Percentiles rank a stretch among this genome's conserved stretches.
Evolutionary conservation across 2,113 vertebrate genomes (phyloP).

Genomic region (Cyanistes caeruleus): DNA sequence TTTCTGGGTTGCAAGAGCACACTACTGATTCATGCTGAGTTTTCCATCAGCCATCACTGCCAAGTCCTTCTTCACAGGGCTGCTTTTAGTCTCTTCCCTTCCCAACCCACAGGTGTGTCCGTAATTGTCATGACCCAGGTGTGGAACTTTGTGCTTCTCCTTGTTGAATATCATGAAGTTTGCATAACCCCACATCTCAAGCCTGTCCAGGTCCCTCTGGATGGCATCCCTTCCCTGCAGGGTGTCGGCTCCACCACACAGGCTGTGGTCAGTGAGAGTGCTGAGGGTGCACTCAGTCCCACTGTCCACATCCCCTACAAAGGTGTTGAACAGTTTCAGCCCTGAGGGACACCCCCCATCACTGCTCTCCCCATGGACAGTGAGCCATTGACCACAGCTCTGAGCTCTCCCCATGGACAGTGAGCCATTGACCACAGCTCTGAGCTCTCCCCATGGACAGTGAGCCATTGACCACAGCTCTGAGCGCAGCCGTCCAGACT

Average conservation of each 20-base stretch:
- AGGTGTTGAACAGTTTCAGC: fast-evolving
- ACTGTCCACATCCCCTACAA: neutral
- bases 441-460: fast-evolving
- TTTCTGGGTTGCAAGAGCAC: fast-evolving
- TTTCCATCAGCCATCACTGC: too few species aligned
- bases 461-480: neutral
- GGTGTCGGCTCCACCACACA: neutral
- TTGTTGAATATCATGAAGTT: neutral
- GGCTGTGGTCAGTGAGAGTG: neutral
- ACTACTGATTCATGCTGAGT: fast-evolving
- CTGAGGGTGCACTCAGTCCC: neutral
- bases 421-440: neutral
- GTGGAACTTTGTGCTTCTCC: too few species aligned
- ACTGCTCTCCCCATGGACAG: neutral
- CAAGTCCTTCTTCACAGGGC: neutral
- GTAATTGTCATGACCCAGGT: neutral
- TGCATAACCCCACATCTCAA: neutral
- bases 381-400: neutral
- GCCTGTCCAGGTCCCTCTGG: neutral
- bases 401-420: too few species aligned
- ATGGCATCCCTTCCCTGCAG: neutral
- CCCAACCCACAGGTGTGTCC: fast-evolving
- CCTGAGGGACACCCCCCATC: neutral
- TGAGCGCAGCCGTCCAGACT: neutral
- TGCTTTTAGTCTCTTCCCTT: neutral